Evolutionary conservation across 2,113 vertebrate species (phyloP).

Genomic region (Heptranchias perlo): DNA sequence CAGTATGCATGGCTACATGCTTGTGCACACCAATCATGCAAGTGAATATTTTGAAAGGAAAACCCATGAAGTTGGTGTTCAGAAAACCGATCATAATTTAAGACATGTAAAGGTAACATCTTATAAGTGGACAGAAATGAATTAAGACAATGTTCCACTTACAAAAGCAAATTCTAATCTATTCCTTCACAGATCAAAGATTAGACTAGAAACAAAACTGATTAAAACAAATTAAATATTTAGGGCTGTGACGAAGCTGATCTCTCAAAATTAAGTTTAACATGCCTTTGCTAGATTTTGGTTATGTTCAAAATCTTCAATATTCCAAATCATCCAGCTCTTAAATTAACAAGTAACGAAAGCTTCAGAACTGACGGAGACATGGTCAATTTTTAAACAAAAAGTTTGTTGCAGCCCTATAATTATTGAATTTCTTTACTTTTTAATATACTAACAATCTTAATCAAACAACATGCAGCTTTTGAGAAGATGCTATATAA

Average conservation of each 20-base stretch:
- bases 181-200: not conserved
- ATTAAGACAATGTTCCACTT: not conserved
- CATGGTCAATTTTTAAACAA: not conserved
- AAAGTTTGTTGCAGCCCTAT: not conserved
- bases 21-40: constrained; percentile 29
- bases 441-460: not conserved
- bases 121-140: not conserved
- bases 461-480: not conserved
- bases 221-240: not conserved
- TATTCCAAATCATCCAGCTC: not conserved
- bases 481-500: not conserved
- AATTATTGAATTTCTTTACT: not conserved
- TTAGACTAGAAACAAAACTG: constrained; percentile 11
- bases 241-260: not conserved
- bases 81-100: not conserved
- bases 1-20: constrained; percentile 2
- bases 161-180: constrained; percentile 3
- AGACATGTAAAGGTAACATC: not conserved
- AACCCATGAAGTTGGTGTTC: not conserved
- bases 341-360: not conserved
- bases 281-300: not conserved
- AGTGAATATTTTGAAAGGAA: not conserved
- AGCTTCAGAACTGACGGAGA: not conserved
- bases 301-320: not conserved
- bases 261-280: not conserved